Evolutionary conservation across 2,888 invertebrate genomes (phyloP).

Genomic region (Tiliacea aurago): DNA sequence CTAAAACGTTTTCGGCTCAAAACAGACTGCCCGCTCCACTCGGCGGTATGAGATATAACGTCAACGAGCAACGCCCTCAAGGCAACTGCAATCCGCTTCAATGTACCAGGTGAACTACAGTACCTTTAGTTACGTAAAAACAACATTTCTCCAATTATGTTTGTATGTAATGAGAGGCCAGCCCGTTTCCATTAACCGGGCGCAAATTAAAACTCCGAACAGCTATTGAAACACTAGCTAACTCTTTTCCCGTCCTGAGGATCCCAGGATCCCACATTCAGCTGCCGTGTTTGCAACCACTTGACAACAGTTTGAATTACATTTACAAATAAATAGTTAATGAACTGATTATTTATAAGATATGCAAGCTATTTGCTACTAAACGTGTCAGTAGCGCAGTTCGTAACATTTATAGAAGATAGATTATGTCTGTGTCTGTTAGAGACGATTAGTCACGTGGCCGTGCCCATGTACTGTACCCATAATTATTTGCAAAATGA

Average conservation of each 20-base stretch:
- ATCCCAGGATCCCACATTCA: neutral
- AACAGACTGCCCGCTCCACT: neutral
- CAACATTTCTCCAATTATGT: neutral
- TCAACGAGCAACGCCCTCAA: neutral
- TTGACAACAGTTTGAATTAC: neutral
- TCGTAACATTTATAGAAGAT: conserved; percentile 5
- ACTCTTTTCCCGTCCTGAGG: too few relatives aligned
- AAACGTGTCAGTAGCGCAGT: neutral
- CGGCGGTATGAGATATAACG: neutral
- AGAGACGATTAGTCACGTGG: neutral
- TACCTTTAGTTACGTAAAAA: conserved; percentile 1
- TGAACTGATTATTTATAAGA: neutral
- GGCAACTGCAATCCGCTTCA: neutral
- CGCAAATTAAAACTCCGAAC: neutral
- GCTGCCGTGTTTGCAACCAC: too few relatives aligned
- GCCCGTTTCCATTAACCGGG: too few relatives aligned
- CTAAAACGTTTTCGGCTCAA: neutral
- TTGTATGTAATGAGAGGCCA: neutral
- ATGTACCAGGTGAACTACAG: too few relatives aligned
- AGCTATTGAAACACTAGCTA: neutral
- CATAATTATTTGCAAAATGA: too few relatives aligned
- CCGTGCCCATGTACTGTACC: too few relatives aligned
- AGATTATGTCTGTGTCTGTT: neutral
- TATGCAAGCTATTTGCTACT: neutral
- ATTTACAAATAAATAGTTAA: neutral